Conservation (phyloP, 2,888 invertebrate species). For the Patella caerulea region DNA sequence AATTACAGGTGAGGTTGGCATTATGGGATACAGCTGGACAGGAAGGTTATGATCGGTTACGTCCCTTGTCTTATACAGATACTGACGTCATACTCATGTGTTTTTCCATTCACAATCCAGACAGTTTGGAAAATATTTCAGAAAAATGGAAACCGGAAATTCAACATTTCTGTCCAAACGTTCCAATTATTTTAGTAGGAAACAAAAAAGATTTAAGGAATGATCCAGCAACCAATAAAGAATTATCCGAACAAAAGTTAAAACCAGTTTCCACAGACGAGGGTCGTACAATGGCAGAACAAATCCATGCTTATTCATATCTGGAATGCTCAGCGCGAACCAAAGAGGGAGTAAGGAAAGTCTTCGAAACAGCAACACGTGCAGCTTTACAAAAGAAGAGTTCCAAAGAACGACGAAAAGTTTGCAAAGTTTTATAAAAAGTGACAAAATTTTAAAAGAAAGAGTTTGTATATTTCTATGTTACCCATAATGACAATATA, state of each 20-base stretch:
- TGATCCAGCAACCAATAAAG: constrained; percentile 72
- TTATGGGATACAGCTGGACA: constrained; percentile 97
- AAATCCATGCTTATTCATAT: constrained; percentile 98
- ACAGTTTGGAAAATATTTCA: constrained; percentile 98
- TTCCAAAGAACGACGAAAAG: neutral
- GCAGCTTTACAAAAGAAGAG: constrained; percentile 92
- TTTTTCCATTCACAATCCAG: constrained; percentile 98
- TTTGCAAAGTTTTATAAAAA: too few relatives aligned
- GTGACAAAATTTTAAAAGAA: too few relatives aligned
- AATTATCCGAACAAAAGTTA: constrained; percentile 97
- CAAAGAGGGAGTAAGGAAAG: constrained; percentile 98
- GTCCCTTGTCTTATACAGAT: constrained; percentile 96
- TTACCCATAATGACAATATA: too few relatives aligned
- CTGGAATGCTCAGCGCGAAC: constrained; percentile 99
- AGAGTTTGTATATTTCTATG: too few relatives aligned
- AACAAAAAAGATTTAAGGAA: constrained; percentile 82
- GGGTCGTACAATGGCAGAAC: constrained; percentile 97
- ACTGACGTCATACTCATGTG: constrained; percentile 99
- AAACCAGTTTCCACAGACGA: constrained; percentile 98
- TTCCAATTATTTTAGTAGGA: constrained; percentile 98
- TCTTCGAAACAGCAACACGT: constrained; percentile 98
- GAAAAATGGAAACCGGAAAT: constrained; percentile 99
- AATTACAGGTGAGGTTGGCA: constrained; percentile 72
- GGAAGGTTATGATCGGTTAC: constrained; percentile 96
- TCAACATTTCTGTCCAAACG: constrained; percentile 96